A percentile compares a stretch with the other conserved stretches of the same genome.
phyloP scores from a whole-genome alignment of 2,888 invertebrate genomes.

The Hydraecia micacea region DNA sequence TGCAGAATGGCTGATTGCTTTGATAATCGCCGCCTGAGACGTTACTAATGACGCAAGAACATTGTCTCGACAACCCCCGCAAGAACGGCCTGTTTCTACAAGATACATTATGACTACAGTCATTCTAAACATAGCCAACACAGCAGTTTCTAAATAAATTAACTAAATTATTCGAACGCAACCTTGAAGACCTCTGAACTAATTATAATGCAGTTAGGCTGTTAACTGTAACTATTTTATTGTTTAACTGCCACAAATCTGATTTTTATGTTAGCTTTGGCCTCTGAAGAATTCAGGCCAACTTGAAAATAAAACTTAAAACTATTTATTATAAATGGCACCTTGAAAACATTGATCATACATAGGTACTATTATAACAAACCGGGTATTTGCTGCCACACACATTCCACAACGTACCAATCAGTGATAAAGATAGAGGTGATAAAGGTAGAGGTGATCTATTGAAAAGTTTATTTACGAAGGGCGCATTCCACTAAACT shows the following conservation, averaged over 20 bases:
- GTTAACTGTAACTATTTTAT: constrained; percentile 53
- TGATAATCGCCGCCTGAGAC: constrained; percentile 86
- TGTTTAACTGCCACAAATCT: constrained; percentile 48
- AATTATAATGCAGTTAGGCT: constrained; percentile 51
- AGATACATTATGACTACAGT: constrained; percentile 71
- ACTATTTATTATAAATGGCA: constrained; percentile 44
- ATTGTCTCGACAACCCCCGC: constrained; percentile 73
- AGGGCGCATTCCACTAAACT: no score
- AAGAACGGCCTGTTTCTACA: constrained; percentile 70
- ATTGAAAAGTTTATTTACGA: neutral
- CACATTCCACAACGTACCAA: neutral
- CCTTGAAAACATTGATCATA: constrained; percentile 37
- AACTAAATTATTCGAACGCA: constrained; percentile 38
- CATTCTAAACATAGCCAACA: constrained; percentile 52
- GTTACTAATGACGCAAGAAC: constrained; percentile 85
- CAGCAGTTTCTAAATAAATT: constrained; percentile 52
- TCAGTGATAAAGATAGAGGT: neutral
- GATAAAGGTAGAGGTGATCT: no score
- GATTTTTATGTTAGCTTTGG: constrained; percentile 47
- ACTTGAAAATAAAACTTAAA: constrained; percentile 40
- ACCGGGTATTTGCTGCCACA: neutral
- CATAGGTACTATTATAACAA: neutral
- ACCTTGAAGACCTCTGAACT: constrained; percentile 45
- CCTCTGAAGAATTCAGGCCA: constrained; percentile 53
- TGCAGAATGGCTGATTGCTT: constrained; percentile 86